Evolutionary conservation across 2,113 vertebrate genomes (phyloP), one percentile per base, ranked within the genome.

Genomic region (Hemiscyllium ocellatum): DNA sequence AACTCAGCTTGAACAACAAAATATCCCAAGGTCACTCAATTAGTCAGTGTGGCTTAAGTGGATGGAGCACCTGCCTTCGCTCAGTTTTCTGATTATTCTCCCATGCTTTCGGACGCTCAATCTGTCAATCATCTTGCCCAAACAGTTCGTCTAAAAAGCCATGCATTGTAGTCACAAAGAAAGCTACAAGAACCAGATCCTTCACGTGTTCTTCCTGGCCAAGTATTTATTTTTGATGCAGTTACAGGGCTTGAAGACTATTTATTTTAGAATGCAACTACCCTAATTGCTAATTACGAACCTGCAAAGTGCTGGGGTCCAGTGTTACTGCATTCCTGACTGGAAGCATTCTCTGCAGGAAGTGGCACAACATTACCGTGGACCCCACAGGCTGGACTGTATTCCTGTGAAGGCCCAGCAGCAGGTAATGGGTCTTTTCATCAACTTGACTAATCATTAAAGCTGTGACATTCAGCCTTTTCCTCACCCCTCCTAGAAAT

Each of bases 221-320:
- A 69, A 94, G 91, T 68, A 94, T 94, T 94, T 94, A 69, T 94
- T 94, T 94, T 94, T 3, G 65, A 70, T 94, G 91, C 91, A 24
- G 66, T 94, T 94, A 94, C 20, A 3, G n/a, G 2, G 22, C 91
- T 70, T 69, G n/a, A 69, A 68, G n/a, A 20, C 91, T 94, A 68
- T 93, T 94, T 94, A 94, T 94, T 69, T 69, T 90, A 70, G 20
- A 69, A 94, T 68, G 37, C 50, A 94, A 94, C 90, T 68, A 69
- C 65, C 65, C n/a, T 94, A 69, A 69, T 70, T 94, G 42, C 65
- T 69, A 68, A 68, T 94, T 66, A 68, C 65, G 47, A 69, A 69
- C 65, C 65, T 70, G 66, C 47, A 50, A 70, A 94, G 20, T 70
- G 91, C 91, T 20, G 61, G 5, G 42, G 19, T 69, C 37, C 65